A percentile compares a stretch with the other conserved stretches of the same genome.
Evolutionary conservation across 2,113 vertebrate genomes (phyloP).

Genomic region (Buteo buteo): DNA sequence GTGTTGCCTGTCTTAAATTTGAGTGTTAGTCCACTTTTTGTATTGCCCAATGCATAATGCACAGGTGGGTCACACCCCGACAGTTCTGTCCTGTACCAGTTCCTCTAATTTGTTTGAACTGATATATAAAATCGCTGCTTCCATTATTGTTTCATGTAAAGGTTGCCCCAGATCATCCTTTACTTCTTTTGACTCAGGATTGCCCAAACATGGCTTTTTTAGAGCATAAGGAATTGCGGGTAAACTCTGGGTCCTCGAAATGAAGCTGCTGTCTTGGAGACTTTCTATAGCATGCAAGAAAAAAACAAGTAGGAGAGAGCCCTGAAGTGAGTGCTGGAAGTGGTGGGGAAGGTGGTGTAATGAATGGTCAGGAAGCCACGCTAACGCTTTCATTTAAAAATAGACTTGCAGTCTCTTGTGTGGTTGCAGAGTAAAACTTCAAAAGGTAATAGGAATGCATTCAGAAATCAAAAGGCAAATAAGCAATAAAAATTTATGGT

Average conservation of each 20-base stretch:
- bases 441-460: not conserved
- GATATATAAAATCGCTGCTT: not conserved
- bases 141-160: not conserved
- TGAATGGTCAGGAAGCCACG: conserved; percentile 29
- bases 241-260: not conserved
- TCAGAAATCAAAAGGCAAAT: conserved; percentile 10
- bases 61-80: not conserved
- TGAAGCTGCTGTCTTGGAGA: not conserved
- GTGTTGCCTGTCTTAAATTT: not conserved
- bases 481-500: not conserved
- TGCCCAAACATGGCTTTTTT: not conserved
- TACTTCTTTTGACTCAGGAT: not conserved
- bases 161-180: not conserved
- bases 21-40: not conserved
- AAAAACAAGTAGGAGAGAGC: not conserved
- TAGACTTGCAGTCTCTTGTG: not conserved
- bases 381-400: conserved; percentile 19
- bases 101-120: not conserved
- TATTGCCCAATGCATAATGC: not conserved
- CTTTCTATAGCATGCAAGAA: not conserved
- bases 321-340: not conserved
- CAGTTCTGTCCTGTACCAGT: not conserved
- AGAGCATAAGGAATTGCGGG: not conserved
- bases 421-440: conserved; percentile 3
- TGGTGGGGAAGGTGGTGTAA: not conserved